Conservation (phyloP, 2,797 vertebrate genomes). For the Ciconia nigra region DNA sequence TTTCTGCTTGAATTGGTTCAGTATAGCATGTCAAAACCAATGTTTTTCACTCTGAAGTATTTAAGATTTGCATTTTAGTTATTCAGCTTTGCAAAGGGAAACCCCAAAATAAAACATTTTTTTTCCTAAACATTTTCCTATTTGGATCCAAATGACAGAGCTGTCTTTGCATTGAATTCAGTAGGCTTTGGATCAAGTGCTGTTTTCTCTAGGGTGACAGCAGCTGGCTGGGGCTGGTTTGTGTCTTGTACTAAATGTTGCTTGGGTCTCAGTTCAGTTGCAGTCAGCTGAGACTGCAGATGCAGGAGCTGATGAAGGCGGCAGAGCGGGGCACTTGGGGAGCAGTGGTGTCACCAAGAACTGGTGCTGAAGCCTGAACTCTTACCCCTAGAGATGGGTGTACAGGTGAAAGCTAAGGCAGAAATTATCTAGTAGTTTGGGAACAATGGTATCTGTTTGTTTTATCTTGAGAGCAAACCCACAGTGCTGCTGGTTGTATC, state of each 20-base stretch:
- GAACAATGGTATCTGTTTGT: background rate
- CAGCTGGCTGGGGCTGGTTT: background rate
- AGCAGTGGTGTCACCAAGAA: background rate
- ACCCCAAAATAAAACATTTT: background rate
- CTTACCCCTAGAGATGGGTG: background rate
- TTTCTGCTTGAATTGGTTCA: background rate
- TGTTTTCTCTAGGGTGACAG: background rate
- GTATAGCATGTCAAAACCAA: background rate
- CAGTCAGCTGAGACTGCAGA: background rate
- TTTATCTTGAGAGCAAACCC: background rate
- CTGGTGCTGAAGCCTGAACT: background rate
- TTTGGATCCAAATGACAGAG: background rate
- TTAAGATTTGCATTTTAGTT: background rate
- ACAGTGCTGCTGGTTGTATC: background rate
- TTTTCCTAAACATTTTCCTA: background rate
- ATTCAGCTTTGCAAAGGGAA: background rate
- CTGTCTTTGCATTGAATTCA: background rate
- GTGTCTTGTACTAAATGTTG: background rate
- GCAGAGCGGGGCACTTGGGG: background rate
- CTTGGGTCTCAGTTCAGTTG: background rate
- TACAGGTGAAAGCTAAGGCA: background rate
- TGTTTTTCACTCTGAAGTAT: background rate
- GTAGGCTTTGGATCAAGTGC: background rate
- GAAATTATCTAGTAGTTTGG: background rate
- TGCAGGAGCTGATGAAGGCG: fast-evolving